Evolutionary conservation across 1,140 invertebrate genomes (phyloP), one percentile per base, ranked within the genome.

Genomic region (Aphelinus atriplicis): DNA sequence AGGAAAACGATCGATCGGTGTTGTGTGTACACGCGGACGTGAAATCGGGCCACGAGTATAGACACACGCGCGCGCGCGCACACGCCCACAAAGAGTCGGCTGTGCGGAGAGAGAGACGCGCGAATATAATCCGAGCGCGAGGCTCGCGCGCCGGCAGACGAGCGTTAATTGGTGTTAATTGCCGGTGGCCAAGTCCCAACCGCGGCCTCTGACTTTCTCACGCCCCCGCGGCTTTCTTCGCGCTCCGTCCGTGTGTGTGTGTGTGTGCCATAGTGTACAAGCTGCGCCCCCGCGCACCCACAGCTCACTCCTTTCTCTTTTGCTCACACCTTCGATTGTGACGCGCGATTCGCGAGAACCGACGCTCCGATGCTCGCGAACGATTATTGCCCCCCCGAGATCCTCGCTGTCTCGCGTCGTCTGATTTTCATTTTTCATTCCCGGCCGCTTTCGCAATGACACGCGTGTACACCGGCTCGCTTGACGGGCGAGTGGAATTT

Each of bases 111-210:
- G 26, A 26, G 26, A 26, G 26, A 26, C 26, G 26, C 26, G 26
- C 26, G 26, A 26, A 26, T 26, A 26, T 26, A 26, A 26, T 7
- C 51, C 61, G 42, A 26, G 26, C 53, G 55, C 55, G 10, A 10
- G 9, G 55, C 7, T 6, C 1, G 7, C 64, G 7, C 26, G 78
- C 80, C 55, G 10, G 78, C 81, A 83, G 81, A 84, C 83, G 83
- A 83, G 78, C 80, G 79, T 79, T 85, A 84, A 85, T 85, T 85
- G 84, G 82, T 83, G 84, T 83, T 85, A 85, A 85, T 84, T 84
- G 82, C 78, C 79, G 81, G 76, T 79, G 26, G 26, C 26, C 26
- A 26, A 26, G 26, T 26, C 26, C 26, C 26, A 26, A 26, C 26
- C 26, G 51, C 79, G 67, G 71, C 74, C 77, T 66, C 77, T 80